Percentiles rank a stretch among this genome's conserved stretches.
Evolutionary conservation across 2,888 invertebrate species (phyloP).

Genomic region (Leptodirus hochenwartii): DNA sequence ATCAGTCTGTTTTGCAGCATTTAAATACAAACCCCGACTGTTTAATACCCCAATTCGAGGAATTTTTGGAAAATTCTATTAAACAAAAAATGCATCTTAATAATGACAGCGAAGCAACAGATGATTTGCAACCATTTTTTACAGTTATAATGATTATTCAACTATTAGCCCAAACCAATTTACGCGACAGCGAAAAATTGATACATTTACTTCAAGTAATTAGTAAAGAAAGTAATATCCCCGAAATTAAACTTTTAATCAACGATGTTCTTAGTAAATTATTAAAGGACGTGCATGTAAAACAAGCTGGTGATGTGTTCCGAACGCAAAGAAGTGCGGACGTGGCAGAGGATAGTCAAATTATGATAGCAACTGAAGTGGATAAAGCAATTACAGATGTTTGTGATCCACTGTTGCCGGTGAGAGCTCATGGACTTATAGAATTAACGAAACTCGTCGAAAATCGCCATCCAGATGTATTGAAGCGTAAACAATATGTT

Average conservation of each 20-base stretch:
- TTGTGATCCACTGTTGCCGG: constrained; percentile 54
- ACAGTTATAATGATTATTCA: constrained; percentile 20
- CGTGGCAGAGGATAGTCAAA: constrained; percentile 11
- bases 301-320: constrained; percentile 1
- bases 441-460: constrained; percentile 53
- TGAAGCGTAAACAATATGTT: constrained; percentile 44
- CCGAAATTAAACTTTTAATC: no score
- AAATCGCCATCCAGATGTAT: constrained; percentile 39
- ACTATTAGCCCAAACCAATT: no score
- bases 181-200: no score
- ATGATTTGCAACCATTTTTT: constrained; percentile 20
- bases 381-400: constrained; percentile 47
- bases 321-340: constrained; percentile 1
- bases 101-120: constrained; percentile 16
- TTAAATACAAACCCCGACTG: no score
- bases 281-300: constrained; percentile 6
- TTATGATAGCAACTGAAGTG: constrained; percentile 28
- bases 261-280: constrained; percentile 11
- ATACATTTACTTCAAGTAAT: no score
- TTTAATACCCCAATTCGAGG: no score
- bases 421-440: constrained; percentile 64
- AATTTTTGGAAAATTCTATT: constrained; percentile 2
- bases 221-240: no score
- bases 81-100: constrained; percentile 15
- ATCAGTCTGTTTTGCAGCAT: no score